Evolutionary conservation across 1,140 invertebrate genomes (phyloP), one percentile per base, ranked within the genome.

Genomic region (Leptestheria dahalacensis): DNA sequence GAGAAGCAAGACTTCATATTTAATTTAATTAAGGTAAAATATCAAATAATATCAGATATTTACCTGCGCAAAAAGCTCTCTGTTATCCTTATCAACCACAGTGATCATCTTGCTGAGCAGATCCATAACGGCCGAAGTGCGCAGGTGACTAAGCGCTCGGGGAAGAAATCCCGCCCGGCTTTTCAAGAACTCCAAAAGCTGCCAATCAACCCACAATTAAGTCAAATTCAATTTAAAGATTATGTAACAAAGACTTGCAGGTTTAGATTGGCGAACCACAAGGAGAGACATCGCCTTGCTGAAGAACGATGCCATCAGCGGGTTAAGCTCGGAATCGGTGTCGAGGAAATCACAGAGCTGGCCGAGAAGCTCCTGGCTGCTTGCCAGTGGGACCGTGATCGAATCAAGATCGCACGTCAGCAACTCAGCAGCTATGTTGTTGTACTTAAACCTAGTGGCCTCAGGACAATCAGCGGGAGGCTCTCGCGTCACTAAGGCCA

Each of bases 41-140:
- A 51, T 41, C 49, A 58, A 54, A 56, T 48, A 33, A 21, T 1
- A 46, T 21, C 18, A 41, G 15, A 33, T 25, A 18, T 74, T 78
- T 75, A 94, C 91, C 74, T 85, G 82, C 69, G 91, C 79, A 68
- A 92, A 80, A 73, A 85, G 86, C 71, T 82, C 78, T 67, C 84
- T 80, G 71, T 84, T 80, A 67, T 88, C 83, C 62, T 74, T 75
- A 60, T 82, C 84, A 70, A 91, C 86, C 48, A 94, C 82, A 71
- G 88, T 89, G 68, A 94, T 80, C 62, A 92, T 79, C 72, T 90
- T 86, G 63, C 91, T 79, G 64, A 94, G 80, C 60, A 94, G 79
- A 79, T 97, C 92, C 81, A 93, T 93, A 66, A 97, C 90, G 63
- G 93, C 90, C 18, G 91, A 96, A 29, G 91, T 95, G 65, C 88